Conservation (phyloP, 2,113 vertebrate genomes). For the Lepisosteus oculatus region DNA sequence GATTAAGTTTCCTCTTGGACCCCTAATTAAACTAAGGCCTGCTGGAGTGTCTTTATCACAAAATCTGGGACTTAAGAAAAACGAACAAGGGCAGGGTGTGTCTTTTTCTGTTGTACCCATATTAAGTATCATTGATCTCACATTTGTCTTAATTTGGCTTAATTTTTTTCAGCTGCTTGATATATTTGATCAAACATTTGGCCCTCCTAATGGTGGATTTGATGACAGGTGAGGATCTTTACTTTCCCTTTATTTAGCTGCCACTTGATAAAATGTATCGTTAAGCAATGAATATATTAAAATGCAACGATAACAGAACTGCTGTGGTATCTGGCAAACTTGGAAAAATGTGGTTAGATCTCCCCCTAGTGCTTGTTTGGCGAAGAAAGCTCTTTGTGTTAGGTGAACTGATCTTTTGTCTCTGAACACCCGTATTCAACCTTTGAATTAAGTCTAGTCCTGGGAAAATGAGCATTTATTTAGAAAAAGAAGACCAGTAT, state of each 20-base stretch:
- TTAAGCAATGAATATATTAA: no score
- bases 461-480: no score
- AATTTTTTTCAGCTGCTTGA: constrained; percentile 60
- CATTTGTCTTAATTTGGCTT: neutral
- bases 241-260: rapidly evolving
- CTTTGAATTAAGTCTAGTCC: no score
- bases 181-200: constrained; percentile 89
- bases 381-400: neutral
- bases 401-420: neutral
- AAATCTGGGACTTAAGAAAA: no score
- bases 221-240: constrained; percentile 73
- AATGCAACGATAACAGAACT: no score
- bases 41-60: no score
- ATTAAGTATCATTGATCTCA: neutral
- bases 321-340: no score
- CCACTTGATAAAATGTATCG: no score
- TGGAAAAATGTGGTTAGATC: neutral
- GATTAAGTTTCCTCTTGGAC: no score
- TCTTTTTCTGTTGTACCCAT: neutral
- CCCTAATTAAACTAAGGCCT: neutral
- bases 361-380: neutral
- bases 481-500: no score
- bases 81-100: neutral
- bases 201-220: constrained; percentile 81
- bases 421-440: no score